Evolutionary conservation across 2,797 vertebrate species (phyloP), one percentile per base, ranked within the genome.

Genomic region (Rhodeus uyekii): DNA sequence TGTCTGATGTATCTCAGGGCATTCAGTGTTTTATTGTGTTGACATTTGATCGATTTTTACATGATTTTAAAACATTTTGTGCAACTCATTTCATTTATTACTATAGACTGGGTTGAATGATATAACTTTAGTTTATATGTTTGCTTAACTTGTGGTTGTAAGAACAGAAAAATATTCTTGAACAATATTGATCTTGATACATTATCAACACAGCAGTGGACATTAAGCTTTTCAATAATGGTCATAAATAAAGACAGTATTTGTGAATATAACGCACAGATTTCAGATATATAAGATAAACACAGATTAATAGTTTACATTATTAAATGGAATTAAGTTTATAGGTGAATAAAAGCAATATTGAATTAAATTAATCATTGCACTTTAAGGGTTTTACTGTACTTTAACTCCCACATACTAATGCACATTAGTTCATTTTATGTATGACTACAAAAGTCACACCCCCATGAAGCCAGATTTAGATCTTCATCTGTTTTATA

Each of bases 371-470:
- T 46, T 6, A 69, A 44, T 13, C 18, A 72, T 42, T 44, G 16
- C 13, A 29, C 4, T 34, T 9, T 34, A 18, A 16, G 8, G 32
- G 14, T 7, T 48, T 60, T 36, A 80, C 13, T 32, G 29, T 19
- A 38, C 48, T 38, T 2, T 80, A 72, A 76, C 48, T 79, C 48
- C 78, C 65, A 69, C 78, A 34, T 58, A 46, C 2, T 19, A 60
- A 61, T 22, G 50, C 36, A 68, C 48, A 32, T 53, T 13, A 72
- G 24, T 32, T 38, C 12, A 24, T n/a, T 64, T 65, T 78, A 39
- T 36, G 42, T 76, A 72, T 86, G 75, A 73, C 58, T 64, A 77
- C 42, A 64, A 69, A 46, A 48, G 36, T 34, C 18, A 80, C 84
- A 58, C 86, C 80, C 80, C 76, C 67, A 34, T 16, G 22, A 6